These are phyloP conservation scores for Pedicia rivosa DNA, from an alignment of 2,888 invertebrate genomes.

Conservation along the genomic window DNA sequence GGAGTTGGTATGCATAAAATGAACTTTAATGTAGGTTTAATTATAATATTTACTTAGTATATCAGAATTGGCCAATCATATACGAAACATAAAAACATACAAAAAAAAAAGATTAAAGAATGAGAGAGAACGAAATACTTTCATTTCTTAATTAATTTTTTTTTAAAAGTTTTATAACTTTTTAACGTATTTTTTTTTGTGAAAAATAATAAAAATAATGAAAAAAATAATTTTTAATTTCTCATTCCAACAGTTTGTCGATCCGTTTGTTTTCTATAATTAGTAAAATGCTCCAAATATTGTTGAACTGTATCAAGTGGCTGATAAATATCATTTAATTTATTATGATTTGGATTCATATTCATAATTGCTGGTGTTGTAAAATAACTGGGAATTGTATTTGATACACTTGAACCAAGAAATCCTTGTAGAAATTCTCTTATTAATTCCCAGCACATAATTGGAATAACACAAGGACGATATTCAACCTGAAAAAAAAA, in stretches of 20 bases:
- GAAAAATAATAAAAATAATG: too few species aligned
- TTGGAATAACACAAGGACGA: slow-evolving; percentile 74
- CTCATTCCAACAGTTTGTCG: slow-evolving; percentile 2
- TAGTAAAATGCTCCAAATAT: slow-evolving; percentile 84
- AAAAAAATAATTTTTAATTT: too few species aligned
- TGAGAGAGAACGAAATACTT: too few species aligned
- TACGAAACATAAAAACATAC: too few species aligned
- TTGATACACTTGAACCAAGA: slow-evolving; percentile 58
- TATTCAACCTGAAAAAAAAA: slow-evolving; percentile 56
- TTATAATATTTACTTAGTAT: too few species aligned
- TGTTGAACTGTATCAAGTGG: slow-evolving; percentile 88
- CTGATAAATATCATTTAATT: slow-evolving; percentile 72
- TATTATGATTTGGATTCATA: slow-evolving; percentile 35
- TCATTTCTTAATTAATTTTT: too few species aligned
- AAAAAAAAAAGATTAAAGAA: too few species aligned
- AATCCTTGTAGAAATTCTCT: slow-evolving; percentile 85
- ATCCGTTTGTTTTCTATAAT: slow-evolving; percentile 56
- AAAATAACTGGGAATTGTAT: slow-evolving; percentile 51
- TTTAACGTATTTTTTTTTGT: too few species aligned
- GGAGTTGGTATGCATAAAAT: too few species aligned
- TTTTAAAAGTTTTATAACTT: too few species aligned
- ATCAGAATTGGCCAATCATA: too few species aligned
- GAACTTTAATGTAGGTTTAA: too few species aligned
- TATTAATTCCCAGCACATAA: slow-evolving; percentile 80
- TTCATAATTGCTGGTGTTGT: slow-evolving; percentile 22